Conservation (phyloP, 2,888 invertebrate genomes). For the Eupithecia tripunctaria region DNA sequence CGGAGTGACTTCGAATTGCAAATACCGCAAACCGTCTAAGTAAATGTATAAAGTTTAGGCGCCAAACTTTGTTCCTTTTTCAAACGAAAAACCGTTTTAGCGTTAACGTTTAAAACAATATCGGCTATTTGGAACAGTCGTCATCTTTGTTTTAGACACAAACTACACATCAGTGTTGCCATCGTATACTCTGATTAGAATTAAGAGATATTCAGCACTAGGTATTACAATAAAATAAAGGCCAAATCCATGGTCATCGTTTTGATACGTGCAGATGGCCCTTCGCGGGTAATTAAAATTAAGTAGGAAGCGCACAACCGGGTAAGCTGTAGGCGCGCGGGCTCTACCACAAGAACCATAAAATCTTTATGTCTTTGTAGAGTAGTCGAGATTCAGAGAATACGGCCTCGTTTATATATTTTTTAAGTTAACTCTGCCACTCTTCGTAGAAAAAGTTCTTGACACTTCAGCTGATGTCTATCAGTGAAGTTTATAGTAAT, state of each 20-base stretch:
- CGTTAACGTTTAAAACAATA: slow-evolving; percentile 67
- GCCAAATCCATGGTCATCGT: background rate
- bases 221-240: background rate
- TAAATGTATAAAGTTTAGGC: slow-evolving; percentile 59
- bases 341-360: slow-evolving; percentile 66
- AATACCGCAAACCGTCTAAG: slow-evolving; percentile 65
- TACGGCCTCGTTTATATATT: slow-evolving; percentile 10
- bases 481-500: background rate
- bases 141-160: slow-evolving; percentile 54
- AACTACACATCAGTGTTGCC: background rate
- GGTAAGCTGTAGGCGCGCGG: slow-evolving; percentile 72
- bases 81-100: slow-evolving; percentile 45
- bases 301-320: slow-evolving; percentile 73
- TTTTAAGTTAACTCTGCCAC: slow-evolving; percentile 2
- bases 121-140: slow-evolving; percentile 60
- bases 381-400: slow-evolving; percentile 55
- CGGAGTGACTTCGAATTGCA: slow-evolving; percentile 80
- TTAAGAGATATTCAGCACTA: background rate
- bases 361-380: slow-evolving; percentile 70
- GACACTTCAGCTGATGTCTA: slow-evolving; percentile 2
- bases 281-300: slow-evolving; percentile 76
- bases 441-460: slow-evolving; percentile 12
- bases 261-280: slow-evolving; percentile 38
- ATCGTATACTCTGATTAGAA: background rate
- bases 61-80: slow-evolving; percentile 52